Evolutionary conservation across 2,113 vertebrate genomes (phyloP), one percentile per base, ranked within the genome.

Genomic region (Lathamus discolor): DNA sequence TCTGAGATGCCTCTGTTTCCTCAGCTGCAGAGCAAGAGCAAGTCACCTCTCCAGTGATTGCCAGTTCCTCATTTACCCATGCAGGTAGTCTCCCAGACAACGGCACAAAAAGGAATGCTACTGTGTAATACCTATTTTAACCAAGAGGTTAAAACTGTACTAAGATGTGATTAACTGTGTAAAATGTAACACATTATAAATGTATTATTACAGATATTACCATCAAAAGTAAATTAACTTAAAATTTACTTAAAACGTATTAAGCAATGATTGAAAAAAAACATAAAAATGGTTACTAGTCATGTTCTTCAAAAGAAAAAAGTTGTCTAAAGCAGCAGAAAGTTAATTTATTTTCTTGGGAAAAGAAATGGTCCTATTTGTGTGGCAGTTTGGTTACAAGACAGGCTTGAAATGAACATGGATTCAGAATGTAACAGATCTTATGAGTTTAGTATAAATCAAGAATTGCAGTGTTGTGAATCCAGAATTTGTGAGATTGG

Each of bases 181-280:
- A 86, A 93, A 93, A 91, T 69, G 22, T 66, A 86, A 55, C 67
- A 86, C 39, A 15, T 90, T 86, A 66, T 85, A 90, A 92, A 94
- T 41, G 10, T 78, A 72, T 70, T 90, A 80, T 59, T 92, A 78
- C 33, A 66, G 33, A 82, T 66, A 91, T 92, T 92, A 84, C 39
- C 79, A 54, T 75, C 24, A 76, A 81, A 90, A 82, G 20, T 74
- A 85, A 86, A 92, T 88, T 70, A 84, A 93, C 83, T 44, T 86
- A 39, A 39, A 39, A 49, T 37, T 69, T 64, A 79, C 39, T 72
- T 94, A 44, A 91, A 94, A 80, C 11, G 63, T 66, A 80, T 46
- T 88, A 92, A 69, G 33, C 11, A 75, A 85, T 80, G 35, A 59
- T 2, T 81, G 79, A 57, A 91, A 95, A 90, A 55, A 90, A 57